Conservation (phyloP, 2,113 vertebrate species). For the rabbit (Oryctolagus cuniculus) region DNA sequence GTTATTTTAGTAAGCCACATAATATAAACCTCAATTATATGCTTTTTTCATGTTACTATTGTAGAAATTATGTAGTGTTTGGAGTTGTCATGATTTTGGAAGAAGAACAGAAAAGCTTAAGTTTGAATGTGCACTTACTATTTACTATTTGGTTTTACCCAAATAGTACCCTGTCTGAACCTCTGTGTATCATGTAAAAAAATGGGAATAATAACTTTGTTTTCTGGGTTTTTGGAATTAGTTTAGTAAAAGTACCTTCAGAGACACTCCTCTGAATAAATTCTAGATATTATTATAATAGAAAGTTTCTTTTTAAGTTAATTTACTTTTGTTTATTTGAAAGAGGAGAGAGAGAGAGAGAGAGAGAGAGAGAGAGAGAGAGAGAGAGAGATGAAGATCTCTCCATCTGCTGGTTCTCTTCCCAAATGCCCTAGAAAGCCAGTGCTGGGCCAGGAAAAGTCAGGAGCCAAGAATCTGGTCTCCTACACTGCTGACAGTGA, state of each 20-base stretch:
- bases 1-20: conserved; percentile 62
- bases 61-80: conserved; percentile 41
- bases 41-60: conserved; percentile 63
- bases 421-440: no score
- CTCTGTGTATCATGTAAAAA: conserved; percentile 13
- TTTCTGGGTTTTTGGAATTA: background rate
- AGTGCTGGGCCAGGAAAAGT: no score
- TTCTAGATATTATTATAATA: no score
- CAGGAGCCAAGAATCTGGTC: no score
- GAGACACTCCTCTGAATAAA: background rate
- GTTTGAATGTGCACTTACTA: background rate
- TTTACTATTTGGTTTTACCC: conserved; percentile 38
- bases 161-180: conserved; percentile 10
- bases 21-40: conserved; percentile 68
- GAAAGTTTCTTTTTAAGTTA: no score
- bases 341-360: no score
- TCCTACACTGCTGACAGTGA: no score
- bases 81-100: conserved; percentile 48
- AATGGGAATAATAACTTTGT: background rate
- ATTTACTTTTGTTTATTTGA: no score
- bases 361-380: no score
- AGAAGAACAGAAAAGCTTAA: conserved; percentile 30
- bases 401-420: no score
- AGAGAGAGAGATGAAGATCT: no score
- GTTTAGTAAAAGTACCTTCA: background rate